Percentiles rank a stretch among this genome's conserved stretches.
Conservation (phyloP, 2,797 vertebrate genomes). For the Gymnothorax reevesii region DNA sequence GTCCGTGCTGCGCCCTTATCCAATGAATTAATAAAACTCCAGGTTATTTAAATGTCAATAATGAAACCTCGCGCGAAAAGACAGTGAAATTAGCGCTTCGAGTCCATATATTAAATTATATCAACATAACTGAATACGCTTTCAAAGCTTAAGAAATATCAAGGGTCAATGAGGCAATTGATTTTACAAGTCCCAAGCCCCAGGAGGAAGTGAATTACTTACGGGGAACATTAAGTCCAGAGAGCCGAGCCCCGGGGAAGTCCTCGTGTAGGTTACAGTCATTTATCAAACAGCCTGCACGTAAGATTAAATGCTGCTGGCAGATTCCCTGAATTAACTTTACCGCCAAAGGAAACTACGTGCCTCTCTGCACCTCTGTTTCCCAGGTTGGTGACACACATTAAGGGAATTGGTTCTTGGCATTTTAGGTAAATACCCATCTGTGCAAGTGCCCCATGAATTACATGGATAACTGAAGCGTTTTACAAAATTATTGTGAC, state of each 20-base stretch:
- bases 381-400: background rate
- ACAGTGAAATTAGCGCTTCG: background rate
- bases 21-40: conserved; percentile 25
- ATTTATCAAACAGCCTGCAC: background rate
- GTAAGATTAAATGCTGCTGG: background rate
- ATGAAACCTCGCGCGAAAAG: conserved; percentile 4
- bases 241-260: background rate
- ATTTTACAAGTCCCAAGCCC: background rate
- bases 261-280: background rate
- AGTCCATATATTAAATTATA: conserved; percentile 2
- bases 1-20: background rate
- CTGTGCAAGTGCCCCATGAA: background rate
- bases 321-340: background rate
- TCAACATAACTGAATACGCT: background rate
- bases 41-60: conserved; percentile 16
- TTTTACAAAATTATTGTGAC: background rate
- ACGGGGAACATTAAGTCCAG: background rate
- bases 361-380: background rate
- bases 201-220: background rate
- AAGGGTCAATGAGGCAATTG: background rate
- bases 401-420: background rate
- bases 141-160: background rate
- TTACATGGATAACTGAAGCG: no score
- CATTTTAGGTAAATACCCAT: background rate
- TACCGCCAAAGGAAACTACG: background rate